Conservation (phyloP, 1,140 invertebrate genomes). For the Drosophila takahashii region DNA sequence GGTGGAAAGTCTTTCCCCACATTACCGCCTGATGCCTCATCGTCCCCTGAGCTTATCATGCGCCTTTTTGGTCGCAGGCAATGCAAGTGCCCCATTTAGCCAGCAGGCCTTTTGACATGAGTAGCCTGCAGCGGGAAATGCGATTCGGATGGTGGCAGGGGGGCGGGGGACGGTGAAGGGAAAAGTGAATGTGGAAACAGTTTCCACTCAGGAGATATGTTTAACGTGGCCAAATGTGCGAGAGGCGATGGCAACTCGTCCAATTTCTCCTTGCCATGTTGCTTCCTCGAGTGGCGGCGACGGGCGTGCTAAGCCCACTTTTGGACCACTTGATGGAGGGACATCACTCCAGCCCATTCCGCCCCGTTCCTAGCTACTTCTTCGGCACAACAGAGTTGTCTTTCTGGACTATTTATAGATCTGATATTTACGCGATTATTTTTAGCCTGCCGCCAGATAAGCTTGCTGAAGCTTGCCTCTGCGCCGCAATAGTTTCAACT, state of each 20-base stretch:
- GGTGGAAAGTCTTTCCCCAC: conserved; percentile 8
- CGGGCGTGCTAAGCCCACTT: conserved; percentile 56
- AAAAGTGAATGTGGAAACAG: conserved; percentile 56
- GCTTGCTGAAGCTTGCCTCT: conserved; percentile 29
- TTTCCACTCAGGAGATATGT: conserved; percentile 70
- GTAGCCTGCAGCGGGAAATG: conserved; percentile 10
- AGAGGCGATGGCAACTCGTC: conserved; percentile 49
- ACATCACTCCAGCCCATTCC: background rate
- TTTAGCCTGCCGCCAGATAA: too few relatives aligned
- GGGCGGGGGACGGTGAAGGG: background rate
- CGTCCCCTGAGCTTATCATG: conserved; percentile 30
- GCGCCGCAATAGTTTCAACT: conserved; percentile 4
- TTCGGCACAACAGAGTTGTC: conserved; percentile 9
- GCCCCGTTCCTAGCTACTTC: background rate
- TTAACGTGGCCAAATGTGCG: conserved; percentile 60
- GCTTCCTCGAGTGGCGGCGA: conserved; percentile 37
- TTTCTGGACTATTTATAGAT: background rate
- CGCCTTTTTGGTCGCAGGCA: conserved; percentile 34
- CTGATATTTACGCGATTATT: too few relatives aligned
- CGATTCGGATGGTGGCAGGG: background rate
- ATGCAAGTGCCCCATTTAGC: conserved; percentile 57
- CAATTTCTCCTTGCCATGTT: conserved; percentile 47
- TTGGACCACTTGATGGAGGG: conserved; percentile 65
- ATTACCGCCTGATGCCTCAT: background rate
- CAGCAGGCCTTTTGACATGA: conserved; percentile 43